Base-by-base conservation (phyloP, 2,888 invertebrate species). In the Tetragonula carbonaria region DNA sequence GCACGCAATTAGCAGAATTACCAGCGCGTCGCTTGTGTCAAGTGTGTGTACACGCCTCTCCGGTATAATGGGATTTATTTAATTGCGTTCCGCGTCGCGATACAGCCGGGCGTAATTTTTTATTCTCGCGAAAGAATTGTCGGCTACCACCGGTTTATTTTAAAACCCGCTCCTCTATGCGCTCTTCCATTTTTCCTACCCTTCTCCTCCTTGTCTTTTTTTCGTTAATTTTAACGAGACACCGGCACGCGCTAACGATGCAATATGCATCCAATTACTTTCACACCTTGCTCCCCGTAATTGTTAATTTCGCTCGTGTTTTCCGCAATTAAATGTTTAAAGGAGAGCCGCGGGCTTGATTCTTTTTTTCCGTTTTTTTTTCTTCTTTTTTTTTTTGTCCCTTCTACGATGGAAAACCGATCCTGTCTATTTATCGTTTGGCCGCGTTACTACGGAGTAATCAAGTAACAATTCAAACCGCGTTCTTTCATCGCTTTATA, bases 211-310 rank as follows among this genome's bases (percentile, higher is more conserved):
- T 59, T 67, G 59, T n/a, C 50, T 28, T 50, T 72, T 72, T 80
- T 77, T 63, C 28, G 23, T 45, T 70, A 83, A 83, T 84, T 85
- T 84, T 84, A 85, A 85, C 84, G 85, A 85, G 84, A 70, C 78
- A 80, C 81, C 63, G 57, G 78, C 71, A 74, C 75, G 67, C 67
- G 74, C 71, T 83, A 84, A 84, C 84, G 78, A 84, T 73, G 83
- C 78, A 63, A 83, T 83, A 78, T 78, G 78, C 78, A 68, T 83
- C 84, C 74, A 84, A 84, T 83, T 84, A 84, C 71, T 78, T 85
- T 85, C 70, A 70, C 76, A 74, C 68, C 59, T 77, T 71, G 76
- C 84, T 38, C 13, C 70, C 38, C 63, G 76, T 85, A 85, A 85
- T 85, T 79, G 84, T 84, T 85, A 85, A 84, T 85, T 76, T 80